Conservation (phyloP, 64 coral and sea anemone species). For the Stichodactyla helianthus region DNA sequence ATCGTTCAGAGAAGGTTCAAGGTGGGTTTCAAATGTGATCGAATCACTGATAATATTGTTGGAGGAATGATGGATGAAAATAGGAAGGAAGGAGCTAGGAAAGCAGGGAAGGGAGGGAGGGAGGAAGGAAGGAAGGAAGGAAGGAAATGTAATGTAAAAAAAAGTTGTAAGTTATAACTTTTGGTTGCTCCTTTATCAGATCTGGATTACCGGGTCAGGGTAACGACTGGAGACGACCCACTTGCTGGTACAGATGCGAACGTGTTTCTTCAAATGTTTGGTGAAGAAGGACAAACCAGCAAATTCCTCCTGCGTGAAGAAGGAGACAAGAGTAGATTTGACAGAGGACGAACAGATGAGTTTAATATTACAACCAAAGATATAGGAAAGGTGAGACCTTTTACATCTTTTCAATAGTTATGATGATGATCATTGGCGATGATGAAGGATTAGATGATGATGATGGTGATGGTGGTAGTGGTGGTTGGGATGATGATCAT, state of each 20-base stretch:
- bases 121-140: too few relatives aligned
- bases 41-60: too few relatives aligned
- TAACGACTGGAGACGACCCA: slow-evolving; percentile 73
- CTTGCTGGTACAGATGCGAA: slow-evolving; percentile 78
- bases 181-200: slow-evolving; percentile 23
- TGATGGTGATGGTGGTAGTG: neutral
- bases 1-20: slow-evolving; percentile 27
- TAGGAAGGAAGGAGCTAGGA: too few relatives aligned
- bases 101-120: too few relatives aligned
- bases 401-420: neutral
- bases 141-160: too few relatives aligned
- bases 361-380: slow-evolving; percentile 71
- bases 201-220: slow-evolving; percentile 55
- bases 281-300: slow-evolving; percentile 68
- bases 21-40: neutral
- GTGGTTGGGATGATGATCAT: too few relatives aligned
- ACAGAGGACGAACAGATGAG: slow-evolving; percentile 62
- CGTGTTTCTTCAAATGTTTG: slow-evolving; percentile 76
- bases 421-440: neutral
- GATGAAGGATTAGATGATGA: neutral
- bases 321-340: slow-evolving; percentile 57
- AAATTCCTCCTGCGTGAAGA: slow-evolving; percentile 72
- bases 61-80: too few relatives aligned
- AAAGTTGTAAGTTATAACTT: neutral
- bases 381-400: slow-evolving; percentile 53